These are phyloP conservation scores for Macrostomum cliftonense DNA, from an alignment of 2,888 invertebrate species.

Conservation along the genomic window DNA sequence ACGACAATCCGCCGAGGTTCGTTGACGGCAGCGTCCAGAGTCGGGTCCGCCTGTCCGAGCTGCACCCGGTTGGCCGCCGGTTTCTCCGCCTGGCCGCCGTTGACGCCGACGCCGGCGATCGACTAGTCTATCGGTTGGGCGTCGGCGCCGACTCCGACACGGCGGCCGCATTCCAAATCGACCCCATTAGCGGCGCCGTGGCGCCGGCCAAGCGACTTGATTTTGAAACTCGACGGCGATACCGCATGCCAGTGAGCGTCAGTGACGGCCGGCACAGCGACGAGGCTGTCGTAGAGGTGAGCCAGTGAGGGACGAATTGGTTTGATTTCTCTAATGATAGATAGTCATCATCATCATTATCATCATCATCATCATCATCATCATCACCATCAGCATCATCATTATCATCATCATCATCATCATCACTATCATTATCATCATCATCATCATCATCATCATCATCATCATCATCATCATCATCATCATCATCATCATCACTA, in stretches of 20 bases:
- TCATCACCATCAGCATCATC: too few species aligned
- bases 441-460: too few species aligned
- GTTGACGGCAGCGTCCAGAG: not conserved
- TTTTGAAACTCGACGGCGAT: constrained; percentile 4
- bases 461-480: too few species aligned
- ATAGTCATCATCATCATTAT: too few species aligned
- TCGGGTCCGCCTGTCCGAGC: not conserved
- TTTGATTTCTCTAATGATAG: too few species aligned
- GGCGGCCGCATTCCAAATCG: not conserved
- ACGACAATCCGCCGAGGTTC: constrained; percentile 6
- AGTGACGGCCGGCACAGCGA: constrained; percentile 7
- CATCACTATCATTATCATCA: too few species aligned
- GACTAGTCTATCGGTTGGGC: constrained; percentile 3
- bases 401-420: too few species aligned
- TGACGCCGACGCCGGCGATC: constrained; percentile 4
- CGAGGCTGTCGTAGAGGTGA: not conserved
- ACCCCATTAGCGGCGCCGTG: constrained; percentile 2
- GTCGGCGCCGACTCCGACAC: not conserved
- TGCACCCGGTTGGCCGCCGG: not conserved
- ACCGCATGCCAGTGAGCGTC: constrained; percentile 3
- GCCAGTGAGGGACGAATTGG: too few species aligned
- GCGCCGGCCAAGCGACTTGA: constrained; percentile 1
- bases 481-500: too few species aligned
- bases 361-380: too few species aligned
- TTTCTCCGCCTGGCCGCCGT: constrained; percentile 5